A percentile compares a stretch with the other conserved stretches of the same genome.
Conservation (phyloP, 2,888 invertebrate species). For the Idaea straminata region DNA sequence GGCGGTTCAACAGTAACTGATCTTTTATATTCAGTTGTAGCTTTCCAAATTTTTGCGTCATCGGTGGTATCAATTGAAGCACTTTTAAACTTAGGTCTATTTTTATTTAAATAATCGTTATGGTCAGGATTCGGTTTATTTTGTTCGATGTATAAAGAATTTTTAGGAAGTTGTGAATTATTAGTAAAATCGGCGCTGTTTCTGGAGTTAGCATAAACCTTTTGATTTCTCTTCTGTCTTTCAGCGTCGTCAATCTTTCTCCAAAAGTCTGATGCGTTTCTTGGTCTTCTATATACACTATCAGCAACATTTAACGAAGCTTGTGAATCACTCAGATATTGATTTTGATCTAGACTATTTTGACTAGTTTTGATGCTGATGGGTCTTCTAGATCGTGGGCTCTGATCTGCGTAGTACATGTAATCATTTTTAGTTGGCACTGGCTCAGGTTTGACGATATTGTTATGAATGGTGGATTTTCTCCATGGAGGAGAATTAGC, state of each 20-base stretch:
- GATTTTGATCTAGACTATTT: slow-evolving; percentile 59
- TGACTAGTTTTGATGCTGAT: slow-evolving; percentile 82
- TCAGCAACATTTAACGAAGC: slow-evolving; percentile 55
- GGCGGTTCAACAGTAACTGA: slow-evolving; percentile 64
- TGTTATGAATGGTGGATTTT: slow-evolving; percentile 51
- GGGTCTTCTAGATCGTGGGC: slow-evolving; percentile 86
- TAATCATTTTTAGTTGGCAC: slow-evolving; percentile 73
- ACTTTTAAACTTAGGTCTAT: slow-evolving; percentile 47
- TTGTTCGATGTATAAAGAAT: slow-evolving; percentile 44
- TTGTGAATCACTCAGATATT: slow-evolving; percentile 77
- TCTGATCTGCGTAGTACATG: slow-evolving; percentile 86
- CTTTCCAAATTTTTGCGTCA: slow-evolving; percentile 72
- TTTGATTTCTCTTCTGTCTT: slow-evolving; percentile 60
- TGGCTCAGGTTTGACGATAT: slow-evolving; percentile 63
- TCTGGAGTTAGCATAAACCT: slow-evolving; percentile 54
- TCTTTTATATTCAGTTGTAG: slow-evolving; percentile 72
- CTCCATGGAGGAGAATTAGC: slow-evolving; percentile 68
- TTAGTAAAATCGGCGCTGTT: slow-evolving; percentile 65
- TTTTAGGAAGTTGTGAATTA: slow-evolving; percentile 44
- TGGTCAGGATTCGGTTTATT: slow-evolving; percentile 45
- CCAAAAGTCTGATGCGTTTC: slow-evolving; percentile 83
- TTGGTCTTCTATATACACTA: slow-evolving; percentile 59
- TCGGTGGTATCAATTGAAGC: slow-evolving; percentile 60
- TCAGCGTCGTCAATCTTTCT: slow-evolving; percentile 81
- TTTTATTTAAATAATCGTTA: slow-evolving; percentile 54